Base-by-base conservation (phyloP, 2,113 vertebrate species). In the Stigmatopora nigra region DNA sequence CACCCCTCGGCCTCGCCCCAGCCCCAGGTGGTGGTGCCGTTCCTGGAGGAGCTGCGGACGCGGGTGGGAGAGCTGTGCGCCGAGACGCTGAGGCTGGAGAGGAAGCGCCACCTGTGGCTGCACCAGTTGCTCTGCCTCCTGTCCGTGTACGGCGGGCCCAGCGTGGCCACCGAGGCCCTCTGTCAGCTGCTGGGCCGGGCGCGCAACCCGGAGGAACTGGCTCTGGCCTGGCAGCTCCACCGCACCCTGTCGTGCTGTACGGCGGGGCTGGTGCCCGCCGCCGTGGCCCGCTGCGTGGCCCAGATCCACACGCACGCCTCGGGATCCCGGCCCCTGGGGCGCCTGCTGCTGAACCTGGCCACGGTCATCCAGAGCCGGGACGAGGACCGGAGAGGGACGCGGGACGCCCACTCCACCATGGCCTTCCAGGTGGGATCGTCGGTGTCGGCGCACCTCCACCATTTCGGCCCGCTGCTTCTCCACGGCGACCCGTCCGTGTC, bases 51-150 rank as follows among this genome's bases (percentile, higher is more conserved):
- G 1, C 86, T 98, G 17, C 89, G 87, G 70, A 82, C 80, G 4
- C 92, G 94, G 13, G 90, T 96, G 0, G 86, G 86, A 1, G 93
- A 96, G 35, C 78, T 98, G 2, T 98, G 95, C 11, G 87, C 87
- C 1, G 94, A 97, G 82, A 92, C 93, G 0, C 73, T 98, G 45
- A 83, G 93, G 0, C 76, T 96, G 63, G 94, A 97, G 68, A 75
- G 95, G 2, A 95, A 95, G 65, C 90, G 94, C 0, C 94, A 94
- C 35, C 91, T 96, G 0, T 98, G 95, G 95, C 90, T 93, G 51
- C 95, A 97, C 76, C 95, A 96, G 71, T 89, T 98, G 3, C 72
- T 98, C 0, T 91, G 90, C 12, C 87, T 98, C 8, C 81, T 98
- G 0, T 93, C 93, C 0, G 91, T 95, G 5, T 95, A 96, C 0